A percentile compares a stretch with the other conserved stretches of the same genome.
Conservation (phyloP, 2,797 vertebrate species). For the Coilia nasus region DNA sequence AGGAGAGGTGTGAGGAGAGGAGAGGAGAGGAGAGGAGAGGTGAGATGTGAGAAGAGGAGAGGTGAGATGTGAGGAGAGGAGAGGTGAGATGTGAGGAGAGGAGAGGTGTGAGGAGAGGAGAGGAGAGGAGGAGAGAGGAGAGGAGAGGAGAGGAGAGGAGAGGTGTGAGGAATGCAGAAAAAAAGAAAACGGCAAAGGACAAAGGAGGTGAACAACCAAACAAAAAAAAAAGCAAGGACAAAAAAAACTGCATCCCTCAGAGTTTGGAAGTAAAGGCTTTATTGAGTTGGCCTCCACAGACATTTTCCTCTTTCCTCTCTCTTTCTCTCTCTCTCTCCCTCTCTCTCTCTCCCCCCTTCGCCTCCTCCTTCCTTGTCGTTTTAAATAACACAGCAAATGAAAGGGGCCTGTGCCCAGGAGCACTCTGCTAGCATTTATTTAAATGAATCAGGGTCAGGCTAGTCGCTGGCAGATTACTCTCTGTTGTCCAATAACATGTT, state of each 20-base stretch:
- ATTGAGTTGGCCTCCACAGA: conserved; percentile 44
- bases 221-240: not conserved
- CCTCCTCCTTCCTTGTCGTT: conserved; percentile 24
- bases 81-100: too few species aligned
- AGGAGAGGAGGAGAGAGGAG: too few species aligned
- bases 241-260: not conserved
- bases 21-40: too few species aligned
- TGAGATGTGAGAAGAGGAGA: too few species aligned
- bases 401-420: conserved; percentile 50
- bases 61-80: too few species aligned
- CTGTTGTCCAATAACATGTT: conserved; percentile 60
- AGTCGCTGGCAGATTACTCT: conserved; percentile 56
- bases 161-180: not conserved
- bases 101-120: too few species aligned
- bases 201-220: not conserved
- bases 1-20: too few species aligned
- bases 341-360: too few species aligned
- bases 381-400: conserved; percentile 57
- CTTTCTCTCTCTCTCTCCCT: too few species aligned
- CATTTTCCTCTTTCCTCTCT: not conserved
- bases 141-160: not conserved
- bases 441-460: conserved; percentile 61
- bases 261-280: conserved; percentile 35
- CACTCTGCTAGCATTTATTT: conserved; percentile 54
- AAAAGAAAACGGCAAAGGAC: conserved; percentile 3